Conservation (phyloP, 2,888 invertebrate genomes). For the Melipona beecheii region DNA sequence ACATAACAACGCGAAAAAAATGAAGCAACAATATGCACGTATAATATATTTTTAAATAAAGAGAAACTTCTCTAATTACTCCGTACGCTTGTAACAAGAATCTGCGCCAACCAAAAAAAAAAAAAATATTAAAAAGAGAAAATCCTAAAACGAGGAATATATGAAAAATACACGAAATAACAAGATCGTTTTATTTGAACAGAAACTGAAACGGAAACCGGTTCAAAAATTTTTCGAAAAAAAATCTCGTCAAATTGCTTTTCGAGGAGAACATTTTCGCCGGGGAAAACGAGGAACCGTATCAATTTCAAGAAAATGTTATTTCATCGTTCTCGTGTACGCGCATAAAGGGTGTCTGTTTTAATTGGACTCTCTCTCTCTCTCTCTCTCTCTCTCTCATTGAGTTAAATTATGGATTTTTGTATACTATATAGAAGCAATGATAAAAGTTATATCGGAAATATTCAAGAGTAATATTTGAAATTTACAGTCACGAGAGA, state of each 20-base stretch:
- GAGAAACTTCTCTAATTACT: neutral
- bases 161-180: neutral
- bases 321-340: neutral
- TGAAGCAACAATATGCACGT: no score
- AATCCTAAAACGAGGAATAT: neutral
- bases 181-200: neutral
- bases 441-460: no score
- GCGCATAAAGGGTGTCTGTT: neutral
- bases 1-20: no score
- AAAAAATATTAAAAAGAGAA: neutral
- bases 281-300: neutral
- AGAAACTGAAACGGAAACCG: neutral
- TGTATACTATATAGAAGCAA: neutral
- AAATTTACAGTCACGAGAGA: no score
- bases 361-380: neutral
- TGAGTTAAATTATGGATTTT: neutral
- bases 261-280: conserved; percentile 2
- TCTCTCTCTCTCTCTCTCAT: neutral
- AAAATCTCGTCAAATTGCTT: neutral
- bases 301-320: conserved; percentile 4
- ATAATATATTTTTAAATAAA: neutral
- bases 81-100: neutral
- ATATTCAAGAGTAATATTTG: no score
- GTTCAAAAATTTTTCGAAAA: neutral
- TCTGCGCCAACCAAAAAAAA: neutral